Base-by-base conservation (phyloP, 2,888 invertebrate genomes). In the Pterostichus niger region DNA sequence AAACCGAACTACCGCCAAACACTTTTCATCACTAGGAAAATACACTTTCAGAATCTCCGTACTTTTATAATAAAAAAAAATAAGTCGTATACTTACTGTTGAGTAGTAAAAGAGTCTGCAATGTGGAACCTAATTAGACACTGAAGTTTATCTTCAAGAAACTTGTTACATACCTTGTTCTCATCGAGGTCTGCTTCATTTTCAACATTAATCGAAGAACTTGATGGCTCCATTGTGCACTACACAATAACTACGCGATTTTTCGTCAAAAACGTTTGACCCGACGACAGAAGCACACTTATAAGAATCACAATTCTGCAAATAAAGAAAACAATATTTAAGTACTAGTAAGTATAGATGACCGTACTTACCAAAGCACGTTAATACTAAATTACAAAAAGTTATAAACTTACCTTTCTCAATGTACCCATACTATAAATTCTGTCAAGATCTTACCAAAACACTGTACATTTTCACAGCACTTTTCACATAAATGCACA, bases 171-270 rank as follows among this genome's bases (percentile, higher is more conserved):
- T 82, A 82, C 82, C 82, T 82, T 56, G 11, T 31, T 52, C 35
- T 82, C 82, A 33, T 82, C 82, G 54, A 82, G 17, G 33, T 82
- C 82, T 46, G 49, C 71, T 24, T 82, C 82, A 31, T 49, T 82
- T 11, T 76, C 82, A 76, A 76, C n/a, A 64, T 17, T 76, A 33
- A 59, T 13, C 35, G 78, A 6, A 78, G 82, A 82, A 44, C 46
- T 56, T 46, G 82, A 11, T 5, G 44, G 17, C 24, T 73, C 75
- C 75, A 75, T 64, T 24, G 24, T 24, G 24, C 76, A 76, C 52
- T 54, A 82, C 61, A 82, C 82, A 76, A 44, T 24, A 61, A 82
- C 61, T 76, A 80, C 82, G 76, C 82, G 82, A 61, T 76, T 82
- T 59, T 82, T 82, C 61, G 75, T 17, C 24, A 24, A 24, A 24